Base-by-base conservation (phyloP, 2,113 vertebrate genomes). In the Struthio camelus region DNA sequence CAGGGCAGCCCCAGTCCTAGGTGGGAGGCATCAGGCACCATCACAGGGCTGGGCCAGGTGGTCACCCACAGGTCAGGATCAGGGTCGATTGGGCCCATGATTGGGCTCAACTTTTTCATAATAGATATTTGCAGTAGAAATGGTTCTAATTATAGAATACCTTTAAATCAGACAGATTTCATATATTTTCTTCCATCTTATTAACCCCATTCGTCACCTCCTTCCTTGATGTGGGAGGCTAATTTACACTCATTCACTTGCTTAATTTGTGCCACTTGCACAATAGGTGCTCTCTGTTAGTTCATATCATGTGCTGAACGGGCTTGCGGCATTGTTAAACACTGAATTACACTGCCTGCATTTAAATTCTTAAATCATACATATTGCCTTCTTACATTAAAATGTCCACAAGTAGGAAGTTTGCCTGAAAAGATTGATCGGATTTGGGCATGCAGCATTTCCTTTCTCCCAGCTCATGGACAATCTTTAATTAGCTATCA, bases 111-210 rank as follows among this genome's bases (percentile, higher is more conserved):
- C 91, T 94, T 34, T 77, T 84, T 83, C 78, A 69, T 61, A 87
- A 96, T 96, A 87, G 96, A 90, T 96, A 95, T 83, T 48, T 97
- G 46, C 71, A 93, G 38, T 20, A 94, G 62, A 42, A 93, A 86
- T 71, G 25, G 46, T 36, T 84, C 79, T 95, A 88, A 96, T 95
- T 97, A 89, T 92, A 95, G 64, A 79, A 85, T 72, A 50, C 20
- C 79, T 94, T 91, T 96, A 90, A 94, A 95, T 84, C 94, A 75
- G 72, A 85, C 87, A 80, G 48, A 95, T 89, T 94, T 95, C 67
- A 81, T 88, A 89, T 32, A 88, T 94, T 95, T 96, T n/a, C n/a
- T 95, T 92, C 90, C 81, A 93, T 94, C 77, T 88, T 96, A 96
- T 96, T 97, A 97, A 95, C 85, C 85, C 16, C 46, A 86, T 64